Base-by-base conservation (phyloP, 2,113 vertebrate species). In the Oryzias melastigma region DNA sequence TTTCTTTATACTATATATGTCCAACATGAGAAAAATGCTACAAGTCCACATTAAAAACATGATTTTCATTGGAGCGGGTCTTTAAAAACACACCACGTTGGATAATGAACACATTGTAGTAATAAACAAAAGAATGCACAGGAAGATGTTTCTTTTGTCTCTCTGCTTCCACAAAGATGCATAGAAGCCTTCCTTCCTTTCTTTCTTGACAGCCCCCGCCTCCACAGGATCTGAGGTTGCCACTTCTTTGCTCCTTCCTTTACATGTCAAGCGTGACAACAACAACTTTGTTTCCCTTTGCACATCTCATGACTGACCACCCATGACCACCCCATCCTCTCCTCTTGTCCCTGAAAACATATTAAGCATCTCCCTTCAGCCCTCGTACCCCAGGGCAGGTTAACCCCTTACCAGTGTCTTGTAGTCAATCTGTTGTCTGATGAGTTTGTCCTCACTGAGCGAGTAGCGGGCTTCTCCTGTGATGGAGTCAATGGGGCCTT, bases 351-450 rank as follows among this genome's bases (percentile, higher is more conserved):
- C 64, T 57, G 58, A 52, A 70, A 72, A 81, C 60, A 70, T 82
- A 80, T 66, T 62, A 70, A 71, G 58, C 43, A 29, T 73, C 53
- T 56, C 68, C 60, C 42, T 19, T 64, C 24, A 75, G 64, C 65
- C 68, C 61, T 17, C 18, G 20, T 40, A 68, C 65, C 71, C 50
- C 17, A 5, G 58, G 56, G 67, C 65, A 51, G 77, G 66, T 74
- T 73, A 82, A 62, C 66, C 59, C 77, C 93, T 93, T 86, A 99
- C 97, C 96, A 98, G 83, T 1, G 95, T 99, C 87, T 98, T 99
- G 92, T 99, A 98, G 90, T 99, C 97, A 16, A 98, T 98, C 91
- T 99, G 97, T 85, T 98, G 97, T 25, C 97, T 92, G 88, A 99
- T 99, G 83, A 98, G 95, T 78, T 99, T 99, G 93, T 99, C 97